Evolutionary conservation across 2,888 invertebrate genomes (phyloP).

Genomic region (Callyntrura guangdongensis): DNA sequence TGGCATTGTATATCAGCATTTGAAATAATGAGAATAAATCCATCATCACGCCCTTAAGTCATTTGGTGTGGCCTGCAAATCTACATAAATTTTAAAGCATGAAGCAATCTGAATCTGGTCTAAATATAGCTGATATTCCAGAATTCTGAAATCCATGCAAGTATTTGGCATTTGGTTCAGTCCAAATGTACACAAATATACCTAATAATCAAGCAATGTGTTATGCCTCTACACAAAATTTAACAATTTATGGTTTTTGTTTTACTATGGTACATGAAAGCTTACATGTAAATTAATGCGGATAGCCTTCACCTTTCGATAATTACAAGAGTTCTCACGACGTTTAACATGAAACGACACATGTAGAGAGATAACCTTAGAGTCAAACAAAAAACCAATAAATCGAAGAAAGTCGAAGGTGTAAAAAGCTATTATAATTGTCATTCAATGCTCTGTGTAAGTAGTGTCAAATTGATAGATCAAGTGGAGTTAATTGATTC

Average conservation of each 20-base stretch:
- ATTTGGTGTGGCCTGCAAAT: constrained; percentile 37
- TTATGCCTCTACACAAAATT: background rate
- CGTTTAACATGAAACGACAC: background rate
- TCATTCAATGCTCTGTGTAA: background rate
- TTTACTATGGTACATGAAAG: too few relatives aligned
- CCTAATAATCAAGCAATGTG: background rate
- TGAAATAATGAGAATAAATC: background rate
- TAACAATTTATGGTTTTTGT: too few relatives aligned
- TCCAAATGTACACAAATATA: too few relatives aligned
- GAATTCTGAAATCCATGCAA: too few relatives aligned
- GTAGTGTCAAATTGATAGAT: constrained; percentile 31
- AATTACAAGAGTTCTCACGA: constrained; percentile 18
- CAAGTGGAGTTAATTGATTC: constrained; percentile 14
- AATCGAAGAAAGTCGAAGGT: constrained; percentile 19
- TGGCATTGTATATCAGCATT: background rate
- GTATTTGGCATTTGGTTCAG: too few relatives aligned
- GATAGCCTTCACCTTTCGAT: background rate
- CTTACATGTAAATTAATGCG: background rate
- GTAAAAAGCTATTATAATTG: background rate
- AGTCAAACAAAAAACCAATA: background rate
- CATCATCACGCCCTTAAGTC: constrained; percentile 43
- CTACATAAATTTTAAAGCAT: too few relatives aligned
- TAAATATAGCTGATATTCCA: too few relatives aligned
- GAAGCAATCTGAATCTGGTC: too few relatives aligned
- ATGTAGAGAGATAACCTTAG: background rate